These are phyloP conservation scores for Tamandua tetradactyla DNA, from an alignment of 2,797 vertebrate species.

Conservation along the genomic window DNA sequence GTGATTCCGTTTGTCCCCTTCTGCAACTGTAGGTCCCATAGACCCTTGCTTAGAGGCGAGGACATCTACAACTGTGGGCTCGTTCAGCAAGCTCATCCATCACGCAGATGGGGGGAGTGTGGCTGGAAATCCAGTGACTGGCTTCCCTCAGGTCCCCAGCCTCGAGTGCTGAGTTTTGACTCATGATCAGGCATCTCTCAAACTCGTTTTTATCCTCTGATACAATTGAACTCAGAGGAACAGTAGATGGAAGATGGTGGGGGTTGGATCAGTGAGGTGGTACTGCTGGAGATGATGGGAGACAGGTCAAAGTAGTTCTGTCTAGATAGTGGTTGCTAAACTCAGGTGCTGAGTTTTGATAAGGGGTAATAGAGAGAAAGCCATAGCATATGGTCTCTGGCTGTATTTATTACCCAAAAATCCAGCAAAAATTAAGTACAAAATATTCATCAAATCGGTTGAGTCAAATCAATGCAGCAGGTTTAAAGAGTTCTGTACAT, in stretches of 20 bases:
- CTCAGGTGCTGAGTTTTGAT: background rate
- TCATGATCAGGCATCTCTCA: background rate
- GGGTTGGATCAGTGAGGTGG: background rate
- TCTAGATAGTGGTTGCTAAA: background rate
- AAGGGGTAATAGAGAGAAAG: background rate
- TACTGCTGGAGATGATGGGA: background rate
- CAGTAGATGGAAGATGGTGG: background rate
- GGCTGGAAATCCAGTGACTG: background rate
- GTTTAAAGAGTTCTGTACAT: background rate
- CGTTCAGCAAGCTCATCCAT: background rate
- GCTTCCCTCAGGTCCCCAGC: background rate
- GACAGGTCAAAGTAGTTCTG: background rate
- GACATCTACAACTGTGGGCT: background rate
- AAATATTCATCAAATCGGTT: background rate
- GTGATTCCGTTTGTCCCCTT: conserved; percentile 18
- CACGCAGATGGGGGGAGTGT: background rate
- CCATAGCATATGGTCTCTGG: background rate
- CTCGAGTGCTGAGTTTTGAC: background rate
- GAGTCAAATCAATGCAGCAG: background rate
- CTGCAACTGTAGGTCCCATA: background rate
- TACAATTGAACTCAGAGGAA: background rate
- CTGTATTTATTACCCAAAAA: background rate
- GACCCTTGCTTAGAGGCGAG: background rate
- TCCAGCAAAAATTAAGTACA: background rate
- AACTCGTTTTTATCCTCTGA: conserved; percentile 4